Conservation (phyloP, 2,113 vertebrate species). For the Microtus pennsylvanicus region DNA sequence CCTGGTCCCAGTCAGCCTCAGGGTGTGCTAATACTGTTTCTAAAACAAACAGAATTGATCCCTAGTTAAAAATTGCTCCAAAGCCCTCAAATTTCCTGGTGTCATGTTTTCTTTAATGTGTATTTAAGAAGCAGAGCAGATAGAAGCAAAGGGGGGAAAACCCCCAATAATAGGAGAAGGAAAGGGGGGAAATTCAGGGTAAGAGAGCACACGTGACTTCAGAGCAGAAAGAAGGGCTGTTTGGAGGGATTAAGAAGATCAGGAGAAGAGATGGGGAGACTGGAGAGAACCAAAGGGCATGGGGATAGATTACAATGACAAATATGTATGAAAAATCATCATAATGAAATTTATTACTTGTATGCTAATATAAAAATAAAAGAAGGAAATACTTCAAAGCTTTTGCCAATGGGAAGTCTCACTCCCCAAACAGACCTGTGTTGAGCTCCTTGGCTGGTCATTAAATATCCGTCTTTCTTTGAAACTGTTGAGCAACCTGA, state of each 20-base stretch:
- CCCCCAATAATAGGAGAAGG: not conserved
- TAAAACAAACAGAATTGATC: conserved; percentile 40
- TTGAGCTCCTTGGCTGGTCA: not conserved
- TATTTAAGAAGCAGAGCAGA: not conserved
- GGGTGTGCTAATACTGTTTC: conserved; percentile 7
- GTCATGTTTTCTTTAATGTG: not conserved
- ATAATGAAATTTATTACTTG: not conserved
- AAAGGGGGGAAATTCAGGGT: not conserved
- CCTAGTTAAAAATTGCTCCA: conserved; percentile 22
- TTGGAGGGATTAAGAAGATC: not conserved
- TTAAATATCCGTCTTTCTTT: conserved; percentile 48
- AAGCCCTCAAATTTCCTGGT: not conserved
- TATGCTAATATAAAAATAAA: not conserved
- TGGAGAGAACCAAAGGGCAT: not conserved
- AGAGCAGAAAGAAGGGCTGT: not conserved
- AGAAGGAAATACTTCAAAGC: not conserved
- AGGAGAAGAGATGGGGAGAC: not conserved
- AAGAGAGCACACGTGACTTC: not conserved
- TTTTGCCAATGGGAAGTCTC: not conserved
- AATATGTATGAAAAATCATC: not conserved
- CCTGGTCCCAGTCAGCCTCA: conserved; percentile 1
- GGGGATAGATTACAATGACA: not conserved
- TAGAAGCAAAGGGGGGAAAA: not conserved
- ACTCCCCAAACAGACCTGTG: not conserved
- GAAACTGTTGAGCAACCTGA: conserved; percentile 29